A percentile compares a stretch with the other conserved stretches of the same genome.
Evolutionary conservation across 2,797 vertebrate genomes (phyloP).

Genomic region (Hydrophis major): DNA sequence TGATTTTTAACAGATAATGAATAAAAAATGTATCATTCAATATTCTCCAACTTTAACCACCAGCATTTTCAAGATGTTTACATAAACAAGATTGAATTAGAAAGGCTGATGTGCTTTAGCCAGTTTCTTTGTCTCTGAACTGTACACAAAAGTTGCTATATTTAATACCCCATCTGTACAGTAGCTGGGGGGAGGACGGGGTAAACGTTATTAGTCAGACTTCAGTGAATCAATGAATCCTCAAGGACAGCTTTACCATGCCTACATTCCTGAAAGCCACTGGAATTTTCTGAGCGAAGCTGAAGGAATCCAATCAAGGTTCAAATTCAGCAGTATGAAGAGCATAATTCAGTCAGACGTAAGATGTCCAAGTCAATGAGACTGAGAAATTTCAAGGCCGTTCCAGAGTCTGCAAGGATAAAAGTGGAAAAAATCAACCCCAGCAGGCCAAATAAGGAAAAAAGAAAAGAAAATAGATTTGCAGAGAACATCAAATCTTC

Average conservation of each 20-base stretch:
- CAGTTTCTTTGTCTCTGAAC: not conserved
- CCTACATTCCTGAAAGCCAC: not conserved
- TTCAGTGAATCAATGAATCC: constrained; percentile 18
- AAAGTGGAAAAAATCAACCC: not conserved
- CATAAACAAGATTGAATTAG: not conserved
- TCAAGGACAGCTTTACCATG: not conserved
- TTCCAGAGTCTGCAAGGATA: not conserved
- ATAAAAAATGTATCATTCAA: not conserved
- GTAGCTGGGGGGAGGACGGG: not conserved
- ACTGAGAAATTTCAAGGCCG: not conserved
- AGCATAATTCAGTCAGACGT: not conserved
- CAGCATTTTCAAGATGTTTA: not conserved
- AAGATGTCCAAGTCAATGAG: constrained; percentile 41
- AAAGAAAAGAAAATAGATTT: not conserved
- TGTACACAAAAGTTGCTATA: not conserved
- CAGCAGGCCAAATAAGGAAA: not conserved
- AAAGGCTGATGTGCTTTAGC: not conserved
- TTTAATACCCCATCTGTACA: not conserved
- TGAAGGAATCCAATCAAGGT: constrained; percentile 48
- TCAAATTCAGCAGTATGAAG: constrained; percentile 30
- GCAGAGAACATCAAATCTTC: not conserved
- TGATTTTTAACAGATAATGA: not conserved
- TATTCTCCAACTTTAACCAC: not conserved
- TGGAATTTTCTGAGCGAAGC: constrained; percentile 21
- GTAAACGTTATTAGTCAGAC: not conserved